Percentiles rank a stretch among this genome's conserved stretches.
These are phyloP conservation scores for Drosophila cognata DNA, from an alignment of 2,888 invertebrate genomes.

Conservation along the genomic window DNA sequence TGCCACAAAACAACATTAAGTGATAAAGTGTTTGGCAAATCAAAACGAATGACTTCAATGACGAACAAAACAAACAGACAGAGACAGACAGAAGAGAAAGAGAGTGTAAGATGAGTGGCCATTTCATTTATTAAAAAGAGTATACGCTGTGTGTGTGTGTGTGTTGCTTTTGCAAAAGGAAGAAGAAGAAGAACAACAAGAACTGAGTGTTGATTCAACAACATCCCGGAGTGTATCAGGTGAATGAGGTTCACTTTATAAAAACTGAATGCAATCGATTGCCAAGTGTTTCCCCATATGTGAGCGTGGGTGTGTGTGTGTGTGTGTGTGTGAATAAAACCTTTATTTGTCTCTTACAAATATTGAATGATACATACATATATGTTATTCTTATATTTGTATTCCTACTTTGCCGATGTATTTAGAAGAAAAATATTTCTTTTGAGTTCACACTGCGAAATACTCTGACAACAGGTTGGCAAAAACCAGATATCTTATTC, in stretches of 20 bases:
- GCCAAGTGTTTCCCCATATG: not conserved
- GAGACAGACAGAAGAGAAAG: not conserved
- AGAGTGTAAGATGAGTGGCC: conserved; percentile 16
- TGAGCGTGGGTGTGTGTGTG: not conserved
- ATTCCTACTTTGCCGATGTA: not conserved
- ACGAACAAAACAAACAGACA: conserved; percentile 23
- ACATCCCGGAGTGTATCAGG: conserved; percentile 23
- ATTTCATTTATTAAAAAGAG: conserved; percentile 47
- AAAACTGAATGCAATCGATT: not conserved
- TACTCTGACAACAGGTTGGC: not conserved
- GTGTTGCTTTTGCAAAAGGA: conserved; percentile 9
- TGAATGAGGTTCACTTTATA: conserved; percentile 6
- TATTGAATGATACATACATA: not conserved
- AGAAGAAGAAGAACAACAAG: not conserved
- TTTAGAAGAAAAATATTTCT: not conserved
- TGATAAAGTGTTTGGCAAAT: conserved; percentile 76
- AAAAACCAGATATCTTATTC: not conserved
- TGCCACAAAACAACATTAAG: conserved; percentile 70
- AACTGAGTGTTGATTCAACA: conserved; percentile 39
- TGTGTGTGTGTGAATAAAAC: not conserved
- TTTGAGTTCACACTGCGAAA: not conserved
- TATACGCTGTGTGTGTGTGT: conserved; percentile 18
- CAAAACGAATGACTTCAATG: conserved; percentile 66
- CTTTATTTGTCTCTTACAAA: not conserved
- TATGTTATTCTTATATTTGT: not conserved